These are phyloP conservation scores for Radopholus similis DNA, from an alignment of 1,140 invertebrate species.

Conservation along the genomic window DNA sequence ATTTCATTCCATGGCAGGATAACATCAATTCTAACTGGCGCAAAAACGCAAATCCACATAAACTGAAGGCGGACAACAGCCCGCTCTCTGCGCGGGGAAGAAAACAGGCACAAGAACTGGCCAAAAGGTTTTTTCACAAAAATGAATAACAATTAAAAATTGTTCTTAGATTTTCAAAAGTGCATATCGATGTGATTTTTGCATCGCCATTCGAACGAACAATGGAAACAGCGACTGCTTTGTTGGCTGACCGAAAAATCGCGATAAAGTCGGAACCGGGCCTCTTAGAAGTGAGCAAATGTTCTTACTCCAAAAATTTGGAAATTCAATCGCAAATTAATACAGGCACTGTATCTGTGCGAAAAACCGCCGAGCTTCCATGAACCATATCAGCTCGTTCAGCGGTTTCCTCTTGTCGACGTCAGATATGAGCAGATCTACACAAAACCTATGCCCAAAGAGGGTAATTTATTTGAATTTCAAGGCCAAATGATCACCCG, in stretches of 20 bases:
- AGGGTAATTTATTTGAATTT: slow-evolving; percentile 23
- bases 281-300: slow-evolving; percentile 33
- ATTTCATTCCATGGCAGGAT: too few species aligned
- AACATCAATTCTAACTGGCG: slow-evolving; percentile 40
- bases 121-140: slow-evolving; percentile 20
- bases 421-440: slow-evolving; percentile 42
- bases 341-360: slow-evolving; percentile 53
- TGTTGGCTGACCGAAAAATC: slow-evolving; percentile 38
- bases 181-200: slow-evolving; percentile 47
- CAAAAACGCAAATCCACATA: slow-evolving; percentile 22
- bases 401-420: slow-evolving; percentile 46
- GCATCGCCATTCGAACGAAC: slow-evolving; percentile 57
- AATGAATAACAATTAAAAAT: slow-evolving; percentile 5
- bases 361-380: slow-evolving; percentile 51
- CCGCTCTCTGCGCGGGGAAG: slow-evolving; percentile 44
- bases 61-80: slow-evolving; percentile 44
- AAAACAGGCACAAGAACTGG: slow-evolving; percentile 46
- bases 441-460: slow-evolving; percentile 36
- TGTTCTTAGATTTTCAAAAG: slow-evolving; percentile 35
- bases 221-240: slow-evolving; percentile 46
- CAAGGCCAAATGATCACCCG: slow-evolving; percentile 25
- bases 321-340: not conserved
- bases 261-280: slow-evolving; percentile 53
- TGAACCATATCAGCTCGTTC: slow-evolving; percentile 26
- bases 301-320: slow-evolving; percentile 5